Evolutionary conservation across 2,888 invertebrate species (phyloP).

Genomic region (Laspeyria flexula): DNA sequence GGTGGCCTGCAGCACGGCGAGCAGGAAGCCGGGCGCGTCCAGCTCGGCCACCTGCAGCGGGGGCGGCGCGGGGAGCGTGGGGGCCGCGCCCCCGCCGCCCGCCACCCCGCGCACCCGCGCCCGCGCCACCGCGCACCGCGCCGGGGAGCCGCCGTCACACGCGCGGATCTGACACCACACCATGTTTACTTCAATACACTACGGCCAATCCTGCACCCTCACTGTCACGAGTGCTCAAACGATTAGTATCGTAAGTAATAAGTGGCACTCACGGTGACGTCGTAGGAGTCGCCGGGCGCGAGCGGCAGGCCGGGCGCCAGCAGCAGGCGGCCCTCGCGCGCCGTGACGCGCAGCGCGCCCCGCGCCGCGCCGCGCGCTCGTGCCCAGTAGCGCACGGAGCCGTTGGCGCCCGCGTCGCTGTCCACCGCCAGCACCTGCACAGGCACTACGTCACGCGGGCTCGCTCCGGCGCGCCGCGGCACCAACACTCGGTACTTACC

Average conservation of each 20-base stretch:
- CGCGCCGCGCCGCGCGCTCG: slow-evolving; percentile 90
- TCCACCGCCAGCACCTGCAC: slow-evolving; percentile 93
- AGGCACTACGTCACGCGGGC: too few relatives aligned
- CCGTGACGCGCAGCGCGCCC: slow-evolving; percentile 93
- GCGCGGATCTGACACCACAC: slow-evolving; percentile 88
- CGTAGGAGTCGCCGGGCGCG: slow-evolving; percentile 83
- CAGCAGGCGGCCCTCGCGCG: slow-evolving; percentile 92
- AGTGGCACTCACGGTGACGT: slow-evolving; percentile 60
- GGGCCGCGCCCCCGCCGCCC: slow-evolving; percentile 87
- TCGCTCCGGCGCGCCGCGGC: too few relatives aligned
- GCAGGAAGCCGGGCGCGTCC: slow-evolving; percentile 94
- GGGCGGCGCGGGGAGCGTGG: slow-evolving; percentile 87
- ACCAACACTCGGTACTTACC: too few relatives aligned
- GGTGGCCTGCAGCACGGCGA: slow-evolving; percentile 93
- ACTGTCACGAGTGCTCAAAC: not conserved
- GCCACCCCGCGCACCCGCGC: slow-evolving; percentile 87
- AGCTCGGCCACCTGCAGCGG: slow-evolving; percentile 93
- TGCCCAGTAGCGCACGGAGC: slow-evolving; percentile 91
- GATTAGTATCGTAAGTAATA: too few relatives aligned
- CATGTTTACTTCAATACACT: too few relatives aligned
- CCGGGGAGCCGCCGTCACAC: slow-evolving; percentile 91
- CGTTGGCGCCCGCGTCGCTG: slow-evolving; percentile 93
- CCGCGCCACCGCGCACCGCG: slow-evolving; percentile 91
- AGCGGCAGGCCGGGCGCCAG: slow-evolving; percentile 88
- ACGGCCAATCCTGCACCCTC: too few relatives aligned